Evolutionary conservation across 1,140 invertebrate species (phyloP).

Genomic region (Danaus plexippus): DNA sequence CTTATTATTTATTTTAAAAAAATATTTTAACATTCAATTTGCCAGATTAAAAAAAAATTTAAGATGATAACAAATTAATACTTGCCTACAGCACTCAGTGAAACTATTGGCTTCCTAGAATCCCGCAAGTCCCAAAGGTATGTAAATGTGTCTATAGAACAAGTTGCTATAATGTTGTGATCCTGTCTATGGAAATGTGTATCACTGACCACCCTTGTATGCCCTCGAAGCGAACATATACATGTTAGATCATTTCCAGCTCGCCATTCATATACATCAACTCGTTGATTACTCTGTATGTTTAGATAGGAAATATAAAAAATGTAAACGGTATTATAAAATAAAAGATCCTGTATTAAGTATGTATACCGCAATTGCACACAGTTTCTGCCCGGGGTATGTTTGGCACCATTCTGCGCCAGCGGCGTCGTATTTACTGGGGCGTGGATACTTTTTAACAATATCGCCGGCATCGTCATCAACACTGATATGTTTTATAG

Average conservation of each 20-base stretch:
- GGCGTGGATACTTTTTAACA: conserved; percentile 84
- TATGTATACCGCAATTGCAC: conserved; percentile 89
- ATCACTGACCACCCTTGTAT: conserved; percentile 92
- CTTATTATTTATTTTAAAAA: no score
- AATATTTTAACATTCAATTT: no score
- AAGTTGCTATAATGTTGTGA: conserved; percentile 91
- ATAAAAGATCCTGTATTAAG: not conserved
- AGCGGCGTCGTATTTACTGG: conserved; percentile 95
- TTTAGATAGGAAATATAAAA: no score
- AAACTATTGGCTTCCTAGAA: conserved; percentile 82
- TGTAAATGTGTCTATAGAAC: conserved; percentile 94
- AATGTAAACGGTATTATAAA: no score
- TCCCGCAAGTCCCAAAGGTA: conserved; percentile 95
- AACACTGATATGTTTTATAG: conserved; percentile 81
- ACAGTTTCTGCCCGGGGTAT: conserved; percentile 81
- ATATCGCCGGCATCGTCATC: conserved; percentile 81
- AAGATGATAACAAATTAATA: no score
- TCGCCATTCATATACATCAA: conserved; percentile 86
- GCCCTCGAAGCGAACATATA: conserved; percentile 83
- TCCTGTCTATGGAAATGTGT: conserved; percentile 94
- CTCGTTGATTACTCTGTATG: conserved; percentile 83
- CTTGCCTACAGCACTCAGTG: conserved; percentile 76
- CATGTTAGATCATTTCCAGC: conserved; percentile 77
- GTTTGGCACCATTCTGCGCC: conserved; percentile 94
- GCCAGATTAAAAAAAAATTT: no score